phyloP scores from a whole-genome alignment of 92 coral and sea anemone genomes.

The Nematostella vectensis region DNA sequence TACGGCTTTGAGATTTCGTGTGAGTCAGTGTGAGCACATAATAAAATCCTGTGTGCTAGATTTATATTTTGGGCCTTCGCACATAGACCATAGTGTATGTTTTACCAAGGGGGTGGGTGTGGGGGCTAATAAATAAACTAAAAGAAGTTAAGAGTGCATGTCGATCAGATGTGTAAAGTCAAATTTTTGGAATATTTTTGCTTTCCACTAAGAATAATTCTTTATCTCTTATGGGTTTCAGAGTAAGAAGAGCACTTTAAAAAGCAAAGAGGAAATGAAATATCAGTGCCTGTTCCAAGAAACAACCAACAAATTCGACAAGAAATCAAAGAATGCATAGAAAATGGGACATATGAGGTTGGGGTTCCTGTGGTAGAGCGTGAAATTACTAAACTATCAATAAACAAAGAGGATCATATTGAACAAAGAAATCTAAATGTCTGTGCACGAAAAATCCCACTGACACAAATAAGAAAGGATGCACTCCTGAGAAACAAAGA shows the following conservation, averaged over 20 bases:
- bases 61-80: too few relatives aligned
- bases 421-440: constrained; percentile 8
- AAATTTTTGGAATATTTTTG: too few relatives aligned
- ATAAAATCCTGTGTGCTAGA: too few relatives aligned
- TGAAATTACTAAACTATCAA: constrained; percentile 12
- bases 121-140: too few relatives aligned
- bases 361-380: constrained; percentile 18
- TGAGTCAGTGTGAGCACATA: too few relatives aligned
- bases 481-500: constrained; percentile 11
- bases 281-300: constrained; percentile 20
- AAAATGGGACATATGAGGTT: constrained; percentile 15
- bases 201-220: too few relatives aligned
- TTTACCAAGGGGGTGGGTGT: too few relatives aligned
- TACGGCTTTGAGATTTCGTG: too few relatives aligned
- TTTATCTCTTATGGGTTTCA: too few relatives aligned
- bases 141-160: too few relatives aligned
- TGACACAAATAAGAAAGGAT: constrained; percentile 25
- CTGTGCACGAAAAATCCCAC: constrained; percentile 30
- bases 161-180: too few relatives aligned
- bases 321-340: constrained; percentile 6
- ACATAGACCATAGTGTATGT: too few relatives aligned
- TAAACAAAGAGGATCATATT: constrained; percentile 10
- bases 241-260: constrained; percentile 11
- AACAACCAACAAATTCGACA: constrained; percentile 8
- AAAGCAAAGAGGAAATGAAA: constrained; percentile 15